phyloP scores from a whole-genome alignment of 1,140 invertebrate genomes.

The Choristoneura fumiferana region DNA sequence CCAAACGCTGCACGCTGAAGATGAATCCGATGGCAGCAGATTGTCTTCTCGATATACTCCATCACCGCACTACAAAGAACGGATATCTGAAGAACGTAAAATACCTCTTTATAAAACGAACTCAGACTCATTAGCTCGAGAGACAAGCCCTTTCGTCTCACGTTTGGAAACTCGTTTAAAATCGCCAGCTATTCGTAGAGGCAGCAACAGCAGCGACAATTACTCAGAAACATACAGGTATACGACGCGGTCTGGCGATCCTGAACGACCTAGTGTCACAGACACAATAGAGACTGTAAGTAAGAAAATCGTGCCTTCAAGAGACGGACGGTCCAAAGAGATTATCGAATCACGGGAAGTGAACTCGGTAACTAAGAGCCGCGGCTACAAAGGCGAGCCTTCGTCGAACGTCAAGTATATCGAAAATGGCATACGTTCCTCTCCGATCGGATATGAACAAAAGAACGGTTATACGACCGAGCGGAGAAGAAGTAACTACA shows the following conservation, averaged over 20 bases:
- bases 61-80: slow-evolving; percentile 67
- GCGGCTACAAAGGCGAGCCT: slow-evolving; percentile 75
- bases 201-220: slow-evolving; percentile 83
- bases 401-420: slow-evolving; percentile 68
- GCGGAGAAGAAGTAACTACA: slow-evolving; percentile 71
- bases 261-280: slow-evolving; percentile 81
- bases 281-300: slow-evolving; percentile 84
- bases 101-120: slow-evolving; percentile 72
- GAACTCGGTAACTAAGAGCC: slow-evolving; percentile 83
- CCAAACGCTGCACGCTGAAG: slow-evolving; percentile 83
- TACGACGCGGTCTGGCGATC: slow-evolving; percentile 82
- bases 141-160: slow-evolving; percentile 70
- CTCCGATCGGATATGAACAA: slow-evolving; percentile 62
- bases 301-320: slow-evolving; percentile 82
- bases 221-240: slow-evolving; percentile 85
- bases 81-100: slow-evolving; percentile 66
- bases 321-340: slow-evolving; percentile 80
- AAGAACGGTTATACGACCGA: slow-evolving; percentile 62
- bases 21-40: slow-evolving; percentile 75
- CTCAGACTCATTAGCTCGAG: slow-evolving; percentile 71
- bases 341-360: slow-evolving; percentile 84
- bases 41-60: slow-evolving; percentile 69
- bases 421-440: slow-evolving; percentile 69
- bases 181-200: slow-evolving; percentile 72
- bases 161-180: slow-evolving; percentile 68